Evolutionary conservation across 2,888 invertebrate species (phyloP).

Genomic region (Mantis religiosa): DNA sequence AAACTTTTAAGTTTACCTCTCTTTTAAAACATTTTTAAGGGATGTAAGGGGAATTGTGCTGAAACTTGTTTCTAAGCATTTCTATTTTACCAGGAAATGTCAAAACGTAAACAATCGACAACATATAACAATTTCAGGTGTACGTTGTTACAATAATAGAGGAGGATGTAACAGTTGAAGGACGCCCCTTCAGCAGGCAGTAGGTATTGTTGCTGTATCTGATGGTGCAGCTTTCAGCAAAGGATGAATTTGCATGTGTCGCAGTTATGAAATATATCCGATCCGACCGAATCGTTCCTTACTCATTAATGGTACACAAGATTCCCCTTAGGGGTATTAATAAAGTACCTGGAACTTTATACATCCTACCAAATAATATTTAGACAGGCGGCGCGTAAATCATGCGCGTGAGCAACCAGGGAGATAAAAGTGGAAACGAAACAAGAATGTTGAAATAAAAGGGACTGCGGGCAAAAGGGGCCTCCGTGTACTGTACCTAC

Average conservation of each 20-base stretch:
- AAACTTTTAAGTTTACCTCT: no score
- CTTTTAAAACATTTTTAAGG: no score
- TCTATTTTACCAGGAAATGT: no score
- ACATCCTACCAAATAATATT: conserved; percentile 15
- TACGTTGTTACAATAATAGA: no score
- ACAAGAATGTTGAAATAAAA: background rate
- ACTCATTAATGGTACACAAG: background rate
- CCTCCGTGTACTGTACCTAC: background rate
- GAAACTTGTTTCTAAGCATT: no score
- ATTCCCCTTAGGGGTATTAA: conserved; percentile 2
- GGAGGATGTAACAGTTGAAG: no score
- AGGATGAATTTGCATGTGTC: conserved; percentile 3
- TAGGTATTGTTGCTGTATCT: no score
- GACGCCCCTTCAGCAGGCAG: no score
- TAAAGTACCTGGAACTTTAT: background rate
- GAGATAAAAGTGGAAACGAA: background rate
- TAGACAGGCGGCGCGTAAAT: conserved; percentile 24
- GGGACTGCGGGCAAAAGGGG: background rate
- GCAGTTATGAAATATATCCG: background rate
- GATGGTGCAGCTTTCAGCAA: background rate
- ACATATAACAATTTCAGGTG: no score
- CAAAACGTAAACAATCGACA: no score
- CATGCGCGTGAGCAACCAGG: background rate
- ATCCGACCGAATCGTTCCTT: background rate
- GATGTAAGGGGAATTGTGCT: no score